Evolutionary conservation across 2,113 vertebrate species (phyloP), one percentile per base, ranked within the genome.

Genomic region (Euleptes europaea): DNA sequence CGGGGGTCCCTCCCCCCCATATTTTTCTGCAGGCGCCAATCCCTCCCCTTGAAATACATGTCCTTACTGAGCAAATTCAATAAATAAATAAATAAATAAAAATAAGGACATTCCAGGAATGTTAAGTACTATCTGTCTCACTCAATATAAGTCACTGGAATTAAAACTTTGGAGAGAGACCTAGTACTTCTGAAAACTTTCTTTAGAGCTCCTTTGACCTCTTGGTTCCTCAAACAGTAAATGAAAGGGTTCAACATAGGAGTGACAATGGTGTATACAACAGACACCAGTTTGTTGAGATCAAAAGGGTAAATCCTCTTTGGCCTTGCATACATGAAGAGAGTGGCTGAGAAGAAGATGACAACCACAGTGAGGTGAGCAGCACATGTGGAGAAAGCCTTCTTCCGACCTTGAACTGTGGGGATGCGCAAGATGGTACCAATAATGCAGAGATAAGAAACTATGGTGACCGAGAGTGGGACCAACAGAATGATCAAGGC

Each of bases 381-480:
- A 19, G 89, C 66, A 1, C 93, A 95, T 35, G 94, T 95, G 3
- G 93, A 94, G 78, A 96, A 88, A 33, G 92, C 91, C 28, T 95
- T 95, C 8, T 0, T 0, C 2, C 67, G 89, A 35, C 91, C 85
- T 0, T 87, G 2, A 0, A 49, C 84, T 0, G 85, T 90, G 0
- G 78, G 35, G 82, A 94, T 92, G 12, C 0, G 31, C 4, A 94
- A 21, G 70, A 94, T 83, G 0, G 91, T 31, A 3, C 6, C 33
- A 2, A 92, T 72, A 0, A 95, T 94, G 40, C 84, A 82, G 40
- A 73, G 6, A 19, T 94, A 95, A 3, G 94, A 94, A 67, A 92
- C 23, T 2, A 91, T 4, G 1, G 90, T 76, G 5, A 92, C 28
- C 0, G 87, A 63, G 2, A 95, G 76, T 0, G 89, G 79, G 0